phyloP scores from a whole-genome alignment of 2,113 vertebrate species.

The Merops nubicus region DNA sequence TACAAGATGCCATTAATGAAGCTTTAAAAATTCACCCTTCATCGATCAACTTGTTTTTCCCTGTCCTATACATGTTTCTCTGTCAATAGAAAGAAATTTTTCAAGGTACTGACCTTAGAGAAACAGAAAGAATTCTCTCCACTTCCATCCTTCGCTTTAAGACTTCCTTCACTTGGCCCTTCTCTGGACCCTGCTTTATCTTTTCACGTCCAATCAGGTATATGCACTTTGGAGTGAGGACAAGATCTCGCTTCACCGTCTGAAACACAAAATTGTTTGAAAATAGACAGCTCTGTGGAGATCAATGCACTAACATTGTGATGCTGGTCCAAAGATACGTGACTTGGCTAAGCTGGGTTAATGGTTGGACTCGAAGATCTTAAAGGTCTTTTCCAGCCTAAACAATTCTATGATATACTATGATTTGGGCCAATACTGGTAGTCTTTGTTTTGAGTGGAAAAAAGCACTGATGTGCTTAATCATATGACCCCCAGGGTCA shows the following conservation, averaged over 20 bases:
- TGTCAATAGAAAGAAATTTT: background rate
- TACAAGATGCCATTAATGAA: background rate
- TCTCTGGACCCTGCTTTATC: constrained; percentile 93
- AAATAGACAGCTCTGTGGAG: background rate
- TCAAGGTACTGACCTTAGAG: constrained; percentile 84
- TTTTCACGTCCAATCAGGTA: constrained; percentile 96
- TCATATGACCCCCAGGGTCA: background rate
- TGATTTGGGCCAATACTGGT: background rate
- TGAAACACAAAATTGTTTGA: constrained; percentile 56
- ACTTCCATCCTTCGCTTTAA: constrained; percentile 90
- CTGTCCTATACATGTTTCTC: background rate
- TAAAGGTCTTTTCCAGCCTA: no score
- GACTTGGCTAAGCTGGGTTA: no score
- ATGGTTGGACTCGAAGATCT: no score
- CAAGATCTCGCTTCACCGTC: constrained; percentile 92
- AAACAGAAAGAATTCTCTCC: constrained; percentile 89
- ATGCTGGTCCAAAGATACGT: background rate
- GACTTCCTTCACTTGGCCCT: constrained; percentile 92
- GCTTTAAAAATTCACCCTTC: background rate
- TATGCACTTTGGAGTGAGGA: constrained; percentile 91
- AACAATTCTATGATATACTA: background rate
- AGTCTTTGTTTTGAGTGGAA: background rate
- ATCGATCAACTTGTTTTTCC: background rate
- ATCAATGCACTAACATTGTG: background rate
- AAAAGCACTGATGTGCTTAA: background rate